phyloP scores from a whole-genome alignment of 2,888 invertebrate genomes.

The Hyalella azteca region DNA sequence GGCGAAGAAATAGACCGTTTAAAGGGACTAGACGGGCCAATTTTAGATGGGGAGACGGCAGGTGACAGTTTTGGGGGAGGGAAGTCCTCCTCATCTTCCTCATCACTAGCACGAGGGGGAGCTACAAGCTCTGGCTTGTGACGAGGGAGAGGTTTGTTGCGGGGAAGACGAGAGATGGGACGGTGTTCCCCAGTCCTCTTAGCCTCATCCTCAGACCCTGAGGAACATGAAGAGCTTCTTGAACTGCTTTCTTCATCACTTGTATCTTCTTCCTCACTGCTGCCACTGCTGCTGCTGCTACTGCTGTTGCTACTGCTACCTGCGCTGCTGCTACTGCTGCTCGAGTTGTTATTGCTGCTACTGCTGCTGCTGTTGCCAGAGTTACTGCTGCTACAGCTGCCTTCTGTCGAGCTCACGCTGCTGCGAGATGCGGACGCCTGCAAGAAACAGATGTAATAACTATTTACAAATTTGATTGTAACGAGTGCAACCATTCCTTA shows the following conservation, averaged over 20 bases:
- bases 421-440: background rate
- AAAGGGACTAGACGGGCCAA: too few relatives aligned
- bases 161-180: slow-evolving; percentile 38
- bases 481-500: too few relatives aligned
- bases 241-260: background rate
- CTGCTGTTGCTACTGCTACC: background rate
- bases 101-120: slow-evolving; percentile 47
- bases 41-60: slow-evolving; percentile 1
- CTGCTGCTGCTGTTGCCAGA: background rate
- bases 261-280: slow-evolving; percentile 44
- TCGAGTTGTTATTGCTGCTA: background rate
- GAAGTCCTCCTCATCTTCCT: slow-evolving; percentile 24
- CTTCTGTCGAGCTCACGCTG: background rate
- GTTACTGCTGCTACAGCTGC: background rate
- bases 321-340: background rate
- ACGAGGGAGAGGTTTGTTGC: slow-evolving; percentile 56
- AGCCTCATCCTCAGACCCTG: slow-evolving; percentile 52
- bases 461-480: too few relatives aligned
- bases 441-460: too few relatives aligned
- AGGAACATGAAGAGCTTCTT: slow-evolving; percentile 36
- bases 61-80: background rate
- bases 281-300: background rate
- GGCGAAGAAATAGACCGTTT: too few relatives aligned
- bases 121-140: slow-evolving; percentile 56
- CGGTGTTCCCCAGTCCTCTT: slow-evolving; percentile 45